Conservation (phyloP, 2,797 vertebrate genomes). For the Sebastolobus alascanus region DNA sequence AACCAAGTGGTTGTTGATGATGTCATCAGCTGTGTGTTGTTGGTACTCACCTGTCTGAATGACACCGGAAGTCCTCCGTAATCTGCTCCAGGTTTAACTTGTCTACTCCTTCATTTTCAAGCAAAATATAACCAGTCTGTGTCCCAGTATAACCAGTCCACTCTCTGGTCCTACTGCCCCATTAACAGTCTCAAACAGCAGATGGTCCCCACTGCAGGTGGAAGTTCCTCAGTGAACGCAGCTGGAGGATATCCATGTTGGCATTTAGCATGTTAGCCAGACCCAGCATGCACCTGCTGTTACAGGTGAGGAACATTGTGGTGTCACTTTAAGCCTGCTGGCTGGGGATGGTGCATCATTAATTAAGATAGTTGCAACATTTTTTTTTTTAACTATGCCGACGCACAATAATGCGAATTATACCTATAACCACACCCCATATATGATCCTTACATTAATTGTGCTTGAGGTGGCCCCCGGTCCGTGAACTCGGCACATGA, state of each 20-base stretch:
- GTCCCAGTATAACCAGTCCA: not conserved
- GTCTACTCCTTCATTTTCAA: not conserved
- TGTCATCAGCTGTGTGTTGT: not conserved
- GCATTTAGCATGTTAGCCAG: not conserved
- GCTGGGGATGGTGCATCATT: not conserved
- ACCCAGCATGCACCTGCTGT: not conserved
- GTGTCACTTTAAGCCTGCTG: not conserved
- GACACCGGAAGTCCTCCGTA: not conserved
- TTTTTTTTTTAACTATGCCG: not conserved
- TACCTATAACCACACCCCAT: not conserved
- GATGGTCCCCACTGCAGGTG: too few species aligned
- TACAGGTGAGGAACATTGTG: not conserved
- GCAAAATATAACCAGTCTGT: not conserved
- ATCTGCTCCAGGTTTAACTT: not conserved
- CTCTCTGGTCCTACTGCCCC: too few species aligned
- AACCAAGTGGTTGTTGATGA: not conserved
- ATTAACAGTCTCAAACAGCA: too few species aligned
- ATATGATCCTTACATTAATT: not conserved
- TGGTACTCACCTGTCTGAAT: not conserved
- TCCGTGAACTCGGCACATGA: too few species aligned
- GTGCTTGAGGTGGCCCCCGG: not conserved
- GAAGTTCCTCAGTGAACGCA: too few species aligned
- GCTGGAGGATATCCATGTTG: too few species aligned
- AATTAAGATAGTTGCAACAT: not conserved
- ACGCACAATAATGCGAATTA: not conserved